These are phyloP conservation scores for Caligus rogercresseyi DNA, from an alignment of 1,140 invertebrate genomes.

Conservation along the genomic window DNA sequence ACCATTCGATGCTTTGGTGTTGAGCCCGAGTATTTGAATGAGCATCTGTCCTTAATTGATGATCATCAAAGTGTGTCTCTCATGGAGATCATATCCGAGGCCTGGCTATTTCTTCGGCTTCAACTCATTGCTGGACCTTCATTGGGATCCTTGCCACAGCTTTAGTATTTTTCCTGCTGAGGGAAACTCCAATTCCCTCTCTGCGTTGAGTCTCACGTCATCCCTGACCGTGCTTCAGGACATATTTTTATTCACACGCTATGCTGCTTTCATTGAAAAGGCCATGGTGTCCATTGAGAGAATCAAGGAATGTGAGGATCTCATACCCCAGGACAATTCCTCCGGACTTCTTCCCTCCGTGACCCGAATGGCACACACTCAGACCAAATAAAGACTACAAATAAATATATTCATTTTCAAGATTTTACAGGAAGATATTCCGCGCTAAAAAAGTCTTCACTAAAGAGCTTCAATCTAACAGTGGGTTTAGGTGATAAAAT, in stretches of 20 bases:
- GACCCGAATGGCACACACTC: not conserved
- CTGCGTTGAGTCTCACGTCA: constrained; percentile 37
- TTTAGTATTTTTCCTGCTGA: constrained; percentile 33
- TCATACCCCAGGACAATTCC: constrained; percentile 38
- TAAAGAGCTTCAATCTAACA: constrained; percentile 2
- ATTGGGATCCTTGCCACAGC: constrained; percentile 36
- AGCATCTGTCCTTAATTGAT: constrained; percentile 3
- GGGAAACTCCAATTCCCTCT: constrained; percentile 29
- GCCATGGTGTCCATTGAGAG: constrained; percentile 46
- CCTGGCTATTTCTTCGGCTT: constrained; percentile 9
- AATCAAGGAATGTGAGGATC: constrained; percentile 40
- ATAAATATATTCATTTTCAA: not conserved
- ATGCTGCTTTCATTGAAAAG: constrained; percentile 38
- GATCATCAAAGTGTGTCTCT: constrained; percentile 5
- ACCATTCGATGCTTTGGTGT: not conserved
- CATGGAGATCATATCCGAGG: constrained; percentile 15
- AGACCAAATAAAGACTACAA: not conserved
- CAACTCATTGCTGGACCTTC: constrained; percentile 29
- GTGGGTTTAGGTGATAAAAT: constrained; percentile 28
- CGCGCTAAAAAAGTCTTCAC: not conserved
- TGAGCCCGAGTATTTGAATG: not conserved
- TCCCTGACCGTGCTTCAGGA: constrained; percentile 5
- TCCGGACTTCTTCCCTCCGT: constrained; percentile 35
- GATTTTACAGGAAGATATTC: not conserved
- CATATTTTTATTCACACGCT: constrained; percentile 10